phyloP scores from a whole-genome alignment of 1,140 invertebrate species.

The Lepidurus arcticus region DNA sequence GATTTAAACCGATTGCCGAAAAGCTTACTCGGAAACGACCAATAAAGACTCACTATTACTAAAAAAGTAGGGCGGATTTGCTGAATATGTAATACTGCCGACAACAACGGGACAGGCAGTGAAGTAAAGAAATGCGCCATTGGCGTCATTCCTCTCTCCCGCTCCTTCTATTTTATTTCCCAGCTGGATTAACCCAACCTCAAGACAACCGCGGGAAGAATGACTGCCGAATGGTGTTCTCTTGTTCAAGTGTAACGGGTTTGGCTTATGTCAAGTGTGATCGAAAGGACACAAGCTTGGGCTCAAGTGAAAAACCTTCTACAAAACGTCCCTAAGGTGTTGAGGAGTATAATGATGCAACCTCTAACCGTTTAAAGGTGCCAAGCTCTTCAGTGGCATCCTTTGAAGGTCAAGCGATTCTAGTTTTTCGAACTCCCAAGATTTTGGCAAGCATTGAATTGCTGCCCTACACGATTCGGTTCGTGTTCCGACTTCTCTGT shows the following conservation, averaged over 20 bases:
- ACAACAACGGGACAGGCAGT: too few relatives aligned
- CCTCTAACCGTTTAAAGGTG: background rate
- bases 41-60: too few relatives aligned
- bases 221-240: background rate
- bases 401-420: background rate
- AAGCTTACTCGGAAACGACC: background rate
- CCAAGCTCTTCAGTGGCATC: background rate
- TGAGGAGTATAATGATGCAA: background rate
- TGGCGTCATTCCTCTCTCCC: background rate
- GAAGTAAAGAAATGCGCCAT: too few relatives aligned
- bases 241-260: background rate
- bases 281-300: background rate
- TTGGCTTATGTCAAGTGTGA: background rate
- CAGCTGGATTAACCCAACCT: background rate
- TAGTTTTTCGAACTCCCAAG: background rate
- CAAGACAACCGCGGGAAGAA: background rate
- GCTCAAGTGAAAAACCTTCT: background rate
- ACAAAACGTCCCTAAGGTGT: background rate
- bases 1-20: background rate
- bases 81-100: too few relatives aligned
- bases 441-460: too few relatives aligned
- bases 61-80: too few relatives aligned
- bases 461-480: too few relatives aligned
- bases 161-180: background rate
- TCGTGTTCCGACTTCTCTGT: too few relatives aligned